These are phyloP conservation scores for Haliclystus octoradiatus DNA, from an alignment of 30 jellyfish, hydroid and myxozoan genomes.

Conservation along the genomic window DNA sequence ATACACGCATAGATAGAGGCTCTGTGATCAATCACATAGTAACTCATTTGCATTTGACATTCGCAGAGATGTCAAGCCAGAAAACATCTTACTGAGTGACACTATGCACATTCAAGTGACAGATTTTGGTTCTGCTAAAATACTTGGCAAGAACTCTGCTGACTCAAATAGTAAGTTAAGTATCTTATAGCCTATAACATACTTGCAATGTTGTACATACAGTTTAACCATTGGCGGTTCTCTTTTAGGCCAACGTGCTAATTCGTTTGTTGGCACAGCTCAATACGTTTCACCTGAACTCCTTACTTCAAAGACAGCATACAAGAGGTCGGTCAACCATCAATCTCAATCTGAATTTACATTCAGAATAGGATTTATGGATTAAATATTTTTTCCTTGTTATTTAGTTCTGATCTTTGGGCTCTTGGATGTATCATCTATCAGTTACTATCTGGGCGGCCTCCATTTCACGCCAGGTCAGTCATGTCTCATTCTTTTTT, in stretches of 20 bases:
- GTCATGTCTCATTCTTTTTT: too few species aligned
- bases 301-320: conserved; percentile 56
- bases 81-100: conserved; percentile 79
- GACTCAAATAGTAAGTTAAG: conserved; percentile 13
- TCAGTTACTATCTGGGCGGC: conserved; percentile 81
- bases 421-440: conserved; percentile 92
- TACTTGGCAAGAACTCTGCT: conserved; percentile 12
- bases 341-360: background rate
- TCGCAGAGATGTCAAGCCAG: conserved; percentile 96
- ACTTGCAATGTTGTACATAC: too few species aligned
- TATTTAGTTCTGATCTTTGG: conserved; percentile 93
- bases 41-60: too few species aligned
- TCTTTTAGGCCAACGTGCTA: conserved; percentile 39
- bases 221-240: too few species aligned
- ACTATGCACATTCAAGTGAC: conserved; percentile 88
- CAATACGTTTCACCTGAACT: conserved; percentile 99
- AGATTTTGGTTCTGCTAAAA: conserved; percentile 97
- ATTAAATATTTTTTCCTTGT: background rate
- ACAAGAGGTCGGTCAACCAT: conserved; percentile 53
- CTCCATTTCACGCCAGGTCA: conserved; percentile 94
- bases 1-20: background rate
- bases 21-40: too few species aligned
- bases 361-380: too few species aligned
- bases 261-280: conserved; percentile 99
- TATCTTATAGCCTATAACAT: too few species aligned